Evolutionary conservation across 2,888 invertebrate genomes (phyloP).

Genomic region (Syrista parreyssii): DNA sequence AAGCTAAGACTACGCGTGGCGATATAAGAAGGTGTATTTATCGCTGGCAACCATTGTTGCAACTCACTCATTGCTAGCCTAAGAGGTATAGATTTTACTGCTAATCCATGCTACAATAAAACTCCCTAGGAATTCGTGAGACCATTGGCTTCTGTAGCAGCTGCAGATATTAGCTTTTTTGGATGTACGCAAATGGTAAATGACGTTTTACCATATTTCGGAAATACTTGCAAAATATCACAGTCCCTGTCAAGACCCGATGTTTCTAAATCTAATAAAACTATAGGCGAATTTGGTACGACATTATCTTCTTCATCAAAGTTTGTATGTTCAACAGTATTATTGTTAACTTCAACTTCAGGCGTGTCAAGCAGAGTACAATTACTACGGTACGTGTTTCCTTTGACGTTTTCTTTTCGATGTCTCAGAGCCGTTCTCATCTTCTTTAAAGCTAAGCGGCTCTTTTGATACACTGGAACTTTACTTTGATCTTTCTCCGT

Average conservation of each 20-base stretch:
- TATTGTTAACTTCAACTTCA: constrained; percentile 13
- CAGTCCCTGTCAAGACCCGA: constrained; percentile 18
- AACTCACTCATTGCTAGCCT: constrained; percentile 9
- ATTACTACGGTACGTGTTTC: constrained; percentile 25
- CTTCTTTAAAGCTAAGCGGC: constrained; percentile 21
- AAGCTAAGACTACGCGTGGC: constrained; percentile 18
- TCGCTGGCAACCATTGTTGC: constrained; percentile 2
- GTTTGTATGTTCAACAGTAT: constrained; percentile 4
- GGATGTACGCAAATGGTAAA: constrained; percentile 27
- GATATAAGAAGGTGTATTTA: constrained; percentile 11
- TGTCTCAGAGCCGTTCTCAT: constrained; percentile 21
- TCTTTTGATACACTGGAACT: constrained; percentile 12
- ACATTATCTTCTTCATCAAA: background rate
- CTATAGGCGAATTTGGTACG: no score
- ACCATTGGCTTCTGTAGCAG: constrained; percentile 24
- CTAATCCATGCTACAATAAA: constrained; percentile 20
- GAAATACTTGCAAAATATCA: constrained; percentile 31
- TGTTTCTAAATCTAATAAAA: constrained; percentile 30
- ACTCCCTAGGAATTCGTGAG: constrained; percentile 18
- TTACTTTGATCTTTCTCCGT: constrained; percentile 4
- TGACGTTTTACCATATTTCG: constrained; percentile 12
- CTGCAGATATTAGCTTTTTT: constrained; percentile 17
- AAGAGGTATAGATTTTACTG: constrained; percentile 16
- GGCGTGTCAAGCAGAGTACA: constrained; percentile 20
- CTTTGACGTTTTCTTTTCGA: constrained; percentile 21